A percentile compares a stretch with the other conserved stretches of the same genome.
Evolutionary conservation across 2,113 vertebrate genomes (phyloP).

Genomic region (Pholis gunnellus): DNA sequence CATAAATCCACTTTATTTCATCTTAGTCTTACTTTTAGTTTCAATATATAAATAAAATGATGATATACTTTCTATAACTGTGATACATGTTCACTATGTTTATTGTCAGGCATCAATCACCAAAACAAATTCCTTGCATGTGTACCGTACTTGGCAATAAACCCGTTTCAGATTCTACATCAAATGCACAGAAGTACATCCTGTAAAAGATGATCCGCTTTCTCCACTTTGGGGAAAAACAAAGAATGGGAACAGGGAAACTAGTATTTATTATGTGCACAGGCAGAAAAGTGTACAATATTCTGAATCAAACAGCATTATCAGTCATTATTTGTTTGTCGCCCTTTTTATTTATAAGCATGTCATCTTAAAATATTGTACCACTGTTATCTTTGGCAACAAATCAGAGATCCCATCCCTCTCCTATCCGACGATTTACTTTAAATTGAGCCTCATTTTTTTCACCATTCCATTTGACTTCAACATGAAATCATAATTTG

Average conservation of each 20-base stretch:
- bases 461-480: constrained; percentile 42
- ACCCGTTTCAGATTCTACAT: too few relatives aligned
- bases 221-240: neutral
- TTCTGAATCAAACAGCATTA: constrained; percentile 35
- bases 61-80: neutral
- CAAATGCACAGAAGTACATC: neutral
- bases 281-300: constrained; percentile 7
- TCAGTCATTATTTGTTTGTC: constrained; percentile 43
- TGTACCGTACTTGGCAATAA: too few relatives aligned
- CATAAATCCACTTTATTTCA: neutral
- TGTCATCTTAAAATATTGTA: constrained; percentile 53
- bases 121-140: too few relatives aligned
- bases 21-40: neutral
- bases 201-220: neutral
- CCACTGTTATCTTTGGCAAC: constrained; percentile 62
- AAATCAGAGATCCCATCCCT: constrained; percentile 4
- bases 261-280: constrained; percentile 48
- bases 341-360: constrained; percentile 55
- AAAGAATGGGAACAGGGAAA: constrained; percentile 10
- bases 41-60: neutral
- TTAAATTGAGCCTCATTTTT: constrained; percentile 5
- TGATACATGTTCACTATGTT: neutral
- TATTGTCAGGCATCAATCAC: too few relatives aligned
- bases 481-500: constrained; percentile 64
- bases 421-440: neutral